These are phyloP conservation scores for Nibea coibor DNA, from an alignment of 2,113 vertebrate genomes.

Conservation along the genomic window DNA sequence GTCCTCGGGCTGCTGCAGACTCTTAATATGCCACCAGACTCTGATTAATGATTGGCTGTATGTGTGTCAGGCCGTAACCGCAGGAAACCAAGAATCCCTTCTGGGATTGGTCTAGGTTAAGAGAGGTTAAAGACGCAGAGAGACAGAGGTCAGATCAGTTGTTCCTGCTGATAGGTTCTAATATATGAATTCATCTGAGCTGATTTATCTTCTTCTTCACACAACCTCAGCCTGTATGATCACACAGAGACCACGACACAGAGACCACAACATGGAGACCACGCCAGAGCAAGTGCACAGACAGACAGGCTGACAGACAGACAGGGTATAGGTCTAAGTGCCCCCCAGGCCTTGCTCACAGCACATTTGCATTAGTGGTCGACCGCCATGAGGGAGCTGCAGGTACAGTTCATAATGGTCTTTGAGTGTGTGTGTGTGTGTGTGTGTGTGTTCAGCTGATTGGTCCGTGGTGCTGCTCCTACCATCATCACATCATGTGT, in stretches of 20 bases:
- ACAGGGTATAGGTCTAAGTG: not conserved
- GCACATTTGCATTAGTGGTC: conserved; percentile 52
- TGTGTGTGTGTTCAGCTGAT: not conserved
- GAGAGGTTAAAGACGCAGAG: conserved; percentile 47
- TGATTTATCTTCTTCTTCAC: not conserved
- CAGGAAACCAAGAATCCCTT: conserved; percentile 58
- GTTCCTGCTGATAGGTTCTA: not conserved
- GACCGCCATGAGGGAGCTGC: conserved; percentile 45
- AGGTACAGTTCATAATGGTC: conserved; percentile 12
- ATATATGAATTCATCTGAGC: not conserved
- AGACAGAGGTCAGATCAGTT: not conserved
- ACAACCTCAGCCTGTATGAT: too few species aligned
- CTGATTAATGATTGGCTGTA: conserved; percentile 75
- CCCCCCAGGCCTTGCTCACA: conserved; percentile 35
- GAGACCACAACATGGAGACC: too few species aligned
- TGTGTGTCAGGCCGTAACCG: conserved; percentile 70
- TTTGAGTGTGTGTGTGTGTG: not conserved
- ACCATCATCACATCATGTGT: too few species aligned
- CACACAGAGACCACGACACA: too few species aligned
- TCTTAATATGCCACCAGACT: conserved; percentile 64
- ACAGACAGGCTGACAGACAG: too few species aligned
- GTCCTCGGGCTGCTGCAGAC: conserved; percentile 56
- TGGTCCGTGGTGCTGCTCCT: too few species aligned
- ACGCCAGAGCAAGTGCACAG: too few species aligned
- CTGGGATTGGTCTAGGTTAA: conserved; percentile 52